Base-by-base conservation (phyloP, 2,113 vertebrate genomes). In the Ariopsis seemanni region DNA sequence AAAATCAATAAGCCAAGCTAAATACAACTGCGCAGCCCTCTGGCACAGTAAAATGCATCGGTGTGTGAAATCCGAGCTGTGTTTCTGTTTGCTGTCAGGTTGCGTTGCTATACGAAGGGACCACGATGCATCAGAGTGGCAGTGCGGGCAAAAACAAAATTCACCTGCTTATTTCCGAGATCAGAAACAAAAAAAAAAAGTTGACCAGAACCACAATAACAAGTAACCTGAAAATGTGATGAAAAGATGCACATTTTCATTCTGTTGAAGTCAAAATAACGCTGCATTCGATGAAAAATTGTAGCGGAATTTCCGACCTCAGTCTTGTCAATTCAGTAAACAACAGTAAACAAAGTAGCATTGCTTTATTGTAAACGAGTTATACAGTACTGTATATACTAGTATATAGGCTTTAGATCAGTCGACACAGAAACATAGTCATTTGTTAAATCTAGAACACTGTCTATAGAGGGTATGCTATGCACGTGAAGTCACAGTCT, bases 31-130 rank as follows among this genome's bases (percentile, higher is more conserved):
- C 22, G 79, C 79, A 22, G 30, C 30, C 57, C 79, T 82, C 79
- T 57, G 79, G 78, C 30, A 20, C 15, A 22, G 57, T 62, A 82
- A 62, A 82, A 42, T 48, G 79, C 79, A 48, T 42, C 30, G 12
- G 18, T 25, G 79, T 48, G 79, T 82, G 58, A 82, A 82, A 82
- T 82, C 12, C 18, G 57, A 82, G 27, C 57, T 25, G 30, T 62
- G 78, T 60, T 82, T 62, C 79, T 48, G 57, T 82, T 82, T 34
- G 57, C 57, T 62, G 57, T 62, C 79, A 25, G 79, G 79, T 25
- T 62, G 17, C 55, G 78, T 30, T 30, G 27, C 9, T 81, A 22
- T 81, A 60, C 30, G 4, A 11, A 81, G 57, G 4, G 55, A 20
- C 18, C 4, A 9, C 27, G 15, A 58, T 0, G 78, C 25, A 30